phyloP scores from a whole-genome alignment of 2,888 invertebrate species.

The Spodoptera exigua region DNA sequence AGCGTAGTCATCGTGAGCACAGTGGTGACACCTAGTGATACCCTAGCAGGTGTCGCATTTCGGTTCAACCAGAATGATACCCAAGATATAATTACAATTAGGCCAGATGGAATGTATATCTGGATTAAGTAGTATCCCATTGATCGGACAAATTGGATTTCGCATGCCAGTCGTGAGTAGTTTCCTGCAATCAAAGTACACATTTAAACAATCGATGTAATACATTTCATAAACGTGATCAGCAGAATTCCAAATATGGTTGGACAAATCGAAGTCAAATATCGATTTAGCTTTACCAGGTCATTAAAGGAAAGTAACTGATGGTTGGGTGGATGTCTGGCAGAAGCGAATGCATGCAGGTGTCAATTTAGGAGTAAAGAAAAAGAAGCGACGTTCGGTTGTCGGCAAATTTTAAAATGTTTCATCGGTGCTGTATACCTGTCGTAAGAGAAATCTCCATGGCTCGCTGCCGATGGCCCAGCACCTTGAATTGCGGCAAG shows the following conservation, averaged over 20 bases:
- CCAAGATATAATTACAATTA: constrained; percentile 99
- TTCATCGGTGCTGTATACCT: constrained; percentile 90
- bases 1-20: constrained; percentile 99
- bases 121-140: constrained; percentile 99
- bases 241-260: constrained; percentile 8
- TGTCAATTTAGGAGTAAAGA: constrained; percentile 42
- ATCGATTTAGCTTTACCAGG: constrained; percentile 38
- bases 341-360: constrained; percentile 67
- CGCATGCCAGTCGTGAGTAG: constrained; percentile 98
- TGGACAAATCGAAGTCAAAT: constrained; percentile 35
- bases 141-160: constrained; percentile 98
- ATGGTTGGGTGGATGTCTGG: constrained; percentile 31
- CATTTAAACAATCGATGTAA: constrained; percentile 21
- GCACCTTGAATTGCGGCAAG: constrained; percentile 98
- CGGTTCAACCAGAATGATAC: constrained; percentile 98
- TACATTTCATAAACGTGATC: constrained; percentile 4
- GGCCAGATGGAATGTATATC: constrained; percentile 98
- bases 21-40: constrained; percentile 97
- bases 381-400: constrained; percentile 44
- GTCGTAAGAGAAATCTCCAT: constrained; percentile 98
- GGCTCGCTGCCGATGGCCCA: constrained; percentile 97
- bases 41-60: constrained; percentile 97
- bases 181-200: constrained; percentile 91
- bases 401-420: constrained; percentile 42
- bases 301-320: constrained; percentile 43